These are phyloP conservation scores for Nannoperca obscura DNA, from an alignment of 2,797 vertebrate genomes.

Conservation along the genomic window DNA sequence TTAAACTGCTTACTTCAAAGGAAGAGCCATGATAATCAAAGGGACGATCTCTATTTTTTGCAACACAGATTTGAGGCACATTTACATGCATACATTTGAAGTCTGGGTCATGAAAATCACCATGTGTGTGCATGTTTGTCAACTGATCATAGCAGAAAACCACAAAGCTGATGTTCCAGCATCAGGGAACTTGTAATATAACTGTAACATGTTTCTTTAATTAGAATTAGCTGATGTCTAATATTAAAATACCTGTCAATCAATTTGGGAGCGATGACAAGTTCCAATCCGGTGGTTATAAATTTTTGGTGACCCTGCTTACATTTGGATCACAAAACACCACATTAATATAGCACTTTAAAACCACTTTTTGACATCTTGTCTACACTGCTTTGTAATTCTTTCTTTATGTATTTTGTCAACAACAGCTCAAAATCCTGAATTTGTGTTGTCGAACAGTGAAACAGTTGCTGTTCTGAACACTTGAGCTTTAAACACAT, in stretches of 20 bases:
- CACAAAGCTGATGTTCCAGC: background rate
- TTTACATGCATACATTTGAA: background rate
- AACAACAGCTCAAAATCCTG: background rate
- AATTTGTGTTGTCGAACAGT: background rate
- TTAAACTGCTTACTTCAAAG: background rate
- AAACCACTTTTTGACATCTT: background rate
- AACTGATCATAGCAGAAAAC: background rate
- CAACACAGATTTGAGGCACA: background rate
- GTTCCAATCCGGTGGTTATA: background rate
- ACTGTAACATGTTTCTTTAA: too few relatives aligned
- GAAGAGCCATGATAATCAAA: background rate
- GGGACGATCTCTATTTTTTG: background rate
- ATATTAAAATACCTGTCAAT: background rate
- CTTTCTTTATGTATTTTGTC: background rate
- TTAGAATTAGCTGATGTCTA: background rate
- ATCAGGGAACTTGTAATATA: background rate
- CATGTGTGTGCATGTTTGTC: background rate
- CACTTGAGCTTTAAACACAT: conserved; percentile 4
- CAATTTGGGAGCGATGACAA: background rate
- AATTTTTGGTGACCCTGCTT: background rate
- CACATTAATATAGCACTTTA: background rate
- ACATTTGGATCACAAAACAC: background rate
- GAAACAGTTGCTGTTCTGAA: background rate
- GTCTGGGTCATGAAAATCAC: background rate
- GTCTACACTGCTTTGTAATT: background rate